Percentiles rank a stretch among this genome's conserved stretches.
Conservation (phyloP, 1,140 invertebrate genomes). For the Gonatopus flavifemur region DNA sequence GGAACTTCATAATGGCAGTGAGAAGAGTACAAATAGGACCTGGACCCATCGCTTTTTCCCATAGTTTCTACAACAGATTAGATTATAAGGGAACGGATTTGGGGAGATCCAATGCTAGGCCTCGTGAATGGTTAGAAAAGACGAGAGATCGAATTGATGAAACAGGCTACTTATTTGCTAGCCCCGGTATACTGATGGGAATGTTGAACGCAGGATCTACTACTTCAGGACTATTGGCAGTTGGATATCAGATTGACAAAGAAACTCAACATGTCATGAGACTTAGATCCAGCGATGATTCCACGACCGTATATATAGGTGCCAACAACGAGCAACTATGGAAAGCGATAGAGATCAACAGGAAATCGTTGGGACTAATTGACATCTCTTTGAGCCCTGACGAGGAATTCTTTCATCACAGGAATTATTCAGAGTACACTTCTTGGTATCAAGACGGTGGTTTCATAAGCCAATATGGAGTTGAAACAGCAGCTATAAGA, state of each 20-base stretch:
- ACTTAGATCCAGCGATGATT: background rate
- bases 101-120: background rate
- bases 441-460: background rate
- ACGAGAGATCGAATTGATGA: background rate
- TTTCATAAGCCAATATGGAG: background rate
- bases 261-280: background rate
- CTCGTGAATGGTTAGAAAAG: background rate
- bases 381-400: background rate
- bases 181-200: slow-evolving; percentile 17
- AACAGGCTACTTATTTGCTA: background rate
- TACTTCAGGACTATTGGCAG: slow-evolving; percentile 4
- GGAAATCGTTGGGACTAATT: background rate
- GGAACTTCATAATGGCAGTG: background rate
- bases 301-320: background rate
- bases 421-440: background rate
- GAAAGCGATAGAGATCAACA: background rate
- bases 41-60: background rate
- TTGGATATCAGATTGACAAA: background rate
- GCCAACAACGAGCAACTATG: background rate
- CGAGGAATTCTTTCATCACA: background rate
- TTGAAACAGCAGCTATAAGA: background rate
- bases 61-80: background rate
- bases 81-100: background rate
- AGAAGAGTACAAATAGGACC: background rate
- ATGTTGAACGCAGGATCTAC: slow-evolving; percentile 16